Percentiles rank a stretch among this genome's conserved stretches.
These are phyloP conservation scores for Morpho achilles DNA, from an alignment of 2,888 invertebrate species.

Conservation along the genomic window DNA sequence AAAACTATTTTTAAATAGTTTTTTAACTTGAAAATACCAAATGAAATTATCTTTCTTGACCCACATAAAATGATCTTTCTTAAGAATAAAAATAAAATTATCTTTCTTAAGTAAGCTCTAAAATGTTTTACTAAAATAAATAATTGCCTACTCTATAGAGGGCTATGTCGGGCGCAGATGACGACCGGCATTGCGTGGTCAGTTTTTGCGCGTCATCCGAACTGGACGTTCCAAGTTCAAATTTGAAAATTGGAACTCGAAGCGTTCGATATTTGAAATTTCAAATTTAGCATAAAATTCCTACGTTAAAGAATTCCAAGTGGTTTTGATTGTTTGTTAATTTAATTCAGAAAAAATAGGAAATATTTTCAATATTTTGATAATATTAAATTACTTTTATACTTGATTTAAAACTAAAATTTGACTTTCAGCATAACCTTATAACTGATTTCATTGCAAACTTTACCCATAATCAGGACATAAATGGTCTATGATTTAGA, in stretches of 20 bases:
- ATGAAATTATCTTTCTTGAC: too few species aligned
- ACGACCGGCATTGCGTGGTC: slow-evolving; percentile 70
- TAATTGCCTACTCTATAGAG: slow-evolving; percentile 37
- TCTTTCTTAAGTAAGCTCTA: background rate
- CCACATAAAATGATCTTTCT: too few species aligned
- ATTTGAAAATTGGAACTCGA: slow-evolving; percentile 76
- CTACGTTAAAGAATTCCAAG: slow-evolving; percentile 37
- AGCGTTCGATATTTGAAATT: slow-evolving; percentile 72
- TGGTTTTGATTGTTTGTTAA: slow-evolving; percentile 34
- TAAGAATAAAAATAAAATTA: too few species aligned
- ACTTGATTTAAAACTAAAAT: too few species aligned
- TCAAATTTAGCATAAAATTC: slow-evolving; percentile 64
- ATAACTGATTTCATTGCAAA: too few species aligned
- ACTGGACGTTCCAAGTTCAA: slow-evolving; percentile 79
- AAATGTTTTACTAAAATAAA: slow-evolving; percentile 17
- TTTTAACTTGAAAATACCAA: too few species aligned
- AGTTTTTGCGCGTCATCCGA: slow-evolving; percentile 75
- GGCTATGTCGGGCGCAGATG: slow-evolving; percentile 55
- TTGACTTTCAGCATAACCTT: too few species aligned
- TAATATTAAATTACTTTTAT: background rate
- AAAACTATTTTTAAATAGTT: too few species aligned
- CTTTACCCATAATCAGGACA: too few species aligned
- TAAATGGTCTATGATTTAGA: too few species aligned
- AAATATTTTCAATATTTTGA: slow-evolving; percentile 1
- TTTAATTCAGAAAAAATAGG: slow-evolving; percentile 35